Evolutionary conservation across 2,113 vertebrate species (phyloP).

Genomic region (Cyanoramphus novaezelandiae): DNA sequence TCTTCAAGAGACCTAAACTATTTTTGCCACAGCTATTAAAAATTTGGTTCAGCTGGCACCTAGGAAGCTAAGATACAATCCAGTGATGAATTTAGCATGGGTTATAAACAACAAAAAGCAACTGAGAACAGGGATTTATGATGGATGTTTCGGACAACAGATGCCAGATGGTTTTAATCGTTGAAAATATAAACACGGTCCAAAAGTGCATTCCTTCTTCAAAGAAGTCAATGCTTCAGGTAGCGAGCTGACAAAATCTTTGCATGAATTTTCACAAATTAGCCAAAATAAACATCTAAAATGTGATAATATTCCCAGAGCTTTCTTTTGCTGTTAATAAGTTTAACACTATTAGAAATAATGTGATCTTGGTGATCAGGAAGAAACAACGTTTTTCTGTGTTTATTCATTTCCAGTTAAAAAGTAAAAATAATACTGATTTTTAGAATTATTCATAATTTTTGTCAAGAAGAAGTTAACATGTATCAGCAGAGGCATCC

Average conservation of each 20-base stretch:
- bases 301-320: neutral
- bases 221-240: neutral
- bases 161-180: neutral
- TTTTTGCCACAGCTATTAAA: neutral
- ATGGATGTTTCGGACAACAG: neutral
- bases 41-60: neutral
- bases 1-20: neutral
- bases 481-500: neutral
- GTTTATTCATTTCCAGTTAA: neutral
- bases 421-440: neutral
- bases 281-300: neutral
- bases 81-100: neutral
- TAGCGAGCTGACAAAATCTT: neutral
- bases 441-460: neutral
- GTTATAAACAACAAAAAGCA: neutral
- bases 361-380: neutral
- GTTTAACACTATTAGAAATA: neutral
- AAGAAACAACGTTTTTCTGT: neutral
- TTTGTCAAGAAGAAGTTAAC: neutral
- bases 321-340: slow-evolving; percentile 12
- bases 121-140: neutral
- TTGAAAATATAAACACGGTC: neutral
- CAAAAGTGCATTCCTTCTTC: neutral
- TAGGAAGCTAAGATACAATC: neutral
- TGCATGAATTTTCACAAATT: slow-evolving; percentile 9